These are phyloP conservation scores for Acrocephalus kingi DNA, from an alignment of 2,113 vertebrate species.

Conservation along the genomic window DNA sequence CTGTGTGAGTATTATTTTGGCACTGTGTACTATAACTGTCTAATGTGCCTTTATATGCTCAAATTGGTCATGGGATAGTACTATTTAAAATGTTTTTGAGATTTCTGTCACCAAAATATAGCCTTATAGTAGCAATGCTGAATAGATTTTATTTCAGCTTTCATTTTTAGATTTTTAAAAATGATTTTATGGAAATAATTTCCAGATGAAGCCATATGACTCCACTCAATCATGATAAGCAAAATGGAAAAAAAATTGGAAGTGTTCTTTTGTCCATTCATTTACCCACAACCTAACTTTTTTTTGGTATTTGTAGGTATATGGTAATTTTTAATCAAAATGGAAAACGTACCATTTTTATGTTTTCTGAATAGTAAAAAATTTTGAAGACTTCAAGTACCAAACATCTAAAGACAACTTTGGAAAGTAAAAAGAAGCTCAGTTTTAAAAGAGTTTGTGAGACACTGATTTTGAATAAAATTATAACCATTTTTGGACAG, in stretches of 20 bases:
- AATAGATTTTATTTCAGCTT: not conserved
- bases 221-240: not conserved
- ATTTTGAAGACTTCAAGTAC: not conserved
- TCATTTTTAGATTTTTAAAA: not conserved
- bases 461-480: not conserved
- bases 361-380: not conserved
- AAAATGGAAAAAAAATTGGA: not conserved
- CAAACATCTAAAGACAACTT: not conserved
- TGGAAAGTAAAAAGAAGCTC: not conserved
- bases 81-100: not conserved
- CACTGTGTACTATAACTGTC: not conserved
- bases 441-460: not conserved
- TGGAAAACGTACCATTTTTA: accelerated
- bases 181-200: not conserved
- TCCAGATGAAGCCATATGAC: not conserved
- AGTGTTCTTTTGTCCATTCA: not conserved
- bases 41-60: not conserved
- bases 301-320: not conserved
- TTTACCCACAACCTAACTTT: not conserved
- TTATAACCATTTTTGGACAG: not conserved
- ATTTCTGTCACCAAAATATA: not conserved
- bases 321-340: not conserved
- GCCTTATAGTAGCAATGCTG: not conserved
- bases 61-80: not conserved
- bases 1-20: not conserved